Percentiles rank a stretch among this genome's conserved stretches.
Evolutionary conservation across 2,113 vertebrate species (phyloP).

Genomic region (Rhinichthys klamathensis): DNA sequence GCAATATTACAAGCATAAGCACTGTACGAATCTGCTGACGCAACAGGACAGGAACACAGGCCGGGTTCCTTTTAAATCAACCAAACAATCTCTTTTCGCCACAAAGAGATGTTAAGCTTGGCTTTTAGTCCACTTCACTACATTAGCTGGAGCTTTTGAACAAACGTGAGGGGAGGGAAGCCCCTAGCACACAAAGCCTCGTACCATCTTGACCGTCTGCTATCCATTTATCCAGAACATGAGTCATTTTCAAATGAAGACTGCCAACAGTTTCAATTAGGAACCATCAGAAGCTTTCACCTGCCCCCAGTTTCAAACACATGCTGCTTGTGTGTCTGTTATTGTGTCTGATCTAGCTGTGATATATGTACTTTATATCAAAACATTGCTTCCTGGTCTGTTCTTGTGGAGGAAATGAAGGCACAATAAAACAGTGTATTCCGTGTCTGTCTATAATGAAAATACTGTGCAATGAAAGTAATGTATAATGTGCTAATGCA

Average conservation of each 20-base stretch:
- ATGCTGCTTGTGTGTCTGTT: not conserved
- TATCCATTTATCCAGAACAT: not conserved
- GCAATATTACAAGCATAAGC: not conserved
- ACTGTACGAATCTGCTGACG: not conserved
- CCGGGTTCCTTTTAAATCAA: not conserved
- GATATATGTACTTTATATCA: not conserved
- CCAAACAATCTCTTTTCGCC: not conserved
- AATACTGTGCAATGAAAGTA: not conserved
- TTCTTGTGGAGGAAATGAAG: not conserved
- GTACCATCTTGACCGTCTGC: not conserved
- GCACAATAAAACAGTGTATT: not conserved
- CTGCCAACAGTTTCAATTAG: constrained; percentile 1
- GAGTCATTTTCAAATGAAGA: not conserved
- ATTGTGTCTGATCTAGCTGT: not conserved
- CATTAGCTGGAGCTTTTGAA: constrained; percentile 8
- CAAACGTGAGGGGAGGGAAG: not conserved
- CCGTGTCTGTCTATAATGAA: not conserved
- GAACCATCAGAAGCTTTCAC: not conserved
- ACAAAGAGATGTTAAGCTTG: not conserved
- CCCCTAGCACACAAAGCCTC: not conserved
- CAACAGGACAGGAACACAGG: not conserved
- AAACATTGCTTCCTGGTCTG: not conserved
- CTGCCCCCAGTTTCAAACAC: constrained; percentile 1
- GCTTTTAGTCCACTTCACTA: constrained; percentile 10
- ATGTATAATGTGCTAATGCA: not conserved